phyloP scores from a whole-genome alignment of 2,113 vertebrate genomes.

The Oostethus manadensis region DNA sequence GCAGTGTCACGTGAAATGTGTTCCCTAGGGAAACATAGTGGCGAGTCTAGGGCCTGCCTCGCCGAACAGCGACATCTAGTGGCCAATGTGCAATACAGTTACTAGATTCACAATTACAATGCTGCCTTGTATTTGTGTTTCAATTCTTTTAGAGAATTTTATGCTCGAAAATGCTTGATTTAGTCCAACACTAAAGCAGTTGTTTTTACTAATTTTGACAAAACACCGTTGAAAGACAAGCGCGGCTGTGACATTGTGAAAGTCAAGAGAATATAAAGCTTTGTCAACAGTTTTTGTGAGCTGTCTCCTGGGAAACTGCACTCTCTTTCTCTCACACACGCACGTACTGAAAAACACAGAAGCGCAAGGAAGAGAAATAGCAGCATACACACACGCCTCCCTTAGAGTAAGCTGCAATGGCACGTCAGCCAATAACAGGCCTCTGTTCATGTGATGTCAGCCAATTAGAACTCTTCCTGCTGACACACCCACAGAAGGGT shows the following conservation, averaged over 20 bases:
- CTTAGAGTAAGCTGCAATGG: conserved; percentile 17
- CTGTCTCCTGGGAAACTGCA: conserved; percentile 63
- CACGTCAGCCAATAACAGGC: conserved; percentile 34
- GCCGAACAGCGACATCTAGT: no score
- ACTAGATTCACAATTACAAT: no score
- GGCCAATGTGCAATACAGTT: no score
- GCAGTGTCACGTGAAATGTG: no score
- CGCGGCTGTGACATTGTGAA: conserved; percentile 5
- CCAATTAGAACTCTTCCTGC: conserved; percentile 42
- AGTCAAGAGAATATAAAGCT: conserved; percentile 46
- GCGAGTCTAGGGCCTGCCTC: no score
- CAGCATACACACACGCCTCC: conserved; percentile 14
- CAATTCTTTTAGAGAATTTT: no score
- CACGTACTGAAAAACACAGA: conserved; percentile 2
- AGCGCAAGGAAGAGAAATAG: conserved; percentile 20
- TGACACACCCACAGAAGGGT: conserved; percentile 59
- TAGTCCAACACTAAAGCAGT: no score
- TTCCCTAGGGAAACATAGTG: no score
- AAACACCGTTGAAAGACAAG: conserved; percentile 39
- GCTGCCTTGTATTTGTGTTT: no score
- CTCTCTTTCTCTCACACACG: conserved; percentile 21
- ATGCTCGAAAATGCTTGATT: not conserved
- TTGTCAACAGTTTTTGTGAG: conserved; percentile 46
- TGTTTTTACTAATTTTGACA: no score
- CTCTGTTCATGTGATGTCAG: conserved; percentile 5